Conservation (phyloP, 2,113 vertebrate genomes). For the Xenopus borealis region DNA sequence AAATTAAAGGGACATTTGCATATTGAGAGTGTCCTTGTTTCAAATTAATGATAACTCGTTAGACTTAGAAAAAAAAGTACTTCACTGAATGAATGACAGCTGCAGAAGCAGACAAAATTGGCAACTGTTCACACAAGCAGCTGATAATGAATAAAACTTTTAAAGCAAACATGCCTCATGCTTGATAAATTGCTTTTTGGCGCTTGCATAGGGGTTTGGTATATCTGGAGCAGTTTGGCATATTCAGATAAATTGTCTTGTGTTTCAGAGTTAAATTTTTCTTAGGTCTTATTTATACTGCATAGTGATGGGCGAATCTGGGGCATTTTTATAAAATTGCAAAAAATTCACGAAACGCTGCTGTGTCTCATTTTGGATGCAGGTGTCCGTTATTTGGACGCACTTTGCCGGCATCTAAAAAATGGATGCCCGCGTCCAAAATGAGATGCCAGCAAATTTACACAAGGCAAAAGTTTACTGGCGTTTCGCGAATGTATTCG, state of each 20-base stretch:
- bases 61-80: constrained; percentile 16
- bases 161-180: constrained; percentile 19
- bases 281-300: too few relatives aligned
- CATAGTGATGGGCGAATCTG: too few relatives aligned
- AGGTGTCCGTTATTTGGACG: too few relatives aligned
- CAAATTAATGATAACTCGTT: constrained; percentile 37
- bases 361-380: too few relatives aligned
- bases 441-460: too few relatives aligned
- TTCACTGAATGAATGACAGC: constrained; percentile 28
- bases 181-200: not conserved
- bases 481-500: too few relatives aligned
- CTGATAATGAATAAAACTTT: constrained; percentile 39
- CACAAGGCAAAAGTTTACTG: too few relatives aligned
- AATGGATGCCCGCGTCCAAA: too few relatives aligned
- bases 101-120: constrained; percentile 13
- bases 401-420: too few relatives aligned
- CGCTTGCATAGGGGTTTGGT: not conserved
- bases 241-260: constrained; percentile 9
- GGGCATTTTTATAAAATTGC: too few relatives aligned
- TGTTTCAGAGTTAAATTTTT: not conserved
- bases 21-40: constrained; percentile 30
- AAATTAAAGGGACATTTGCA: constrained; percentile 39
- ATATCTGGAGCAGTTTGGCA: constrained; percentile 4
- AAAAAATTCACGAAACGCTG: too few relatives aligned
- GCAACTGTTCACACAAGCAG: constrained; percentile 26